phyloP scores from a whole-genome alignment of 2,888 invertebrate genomes.

The Protophormia terraenovae region DNA sequence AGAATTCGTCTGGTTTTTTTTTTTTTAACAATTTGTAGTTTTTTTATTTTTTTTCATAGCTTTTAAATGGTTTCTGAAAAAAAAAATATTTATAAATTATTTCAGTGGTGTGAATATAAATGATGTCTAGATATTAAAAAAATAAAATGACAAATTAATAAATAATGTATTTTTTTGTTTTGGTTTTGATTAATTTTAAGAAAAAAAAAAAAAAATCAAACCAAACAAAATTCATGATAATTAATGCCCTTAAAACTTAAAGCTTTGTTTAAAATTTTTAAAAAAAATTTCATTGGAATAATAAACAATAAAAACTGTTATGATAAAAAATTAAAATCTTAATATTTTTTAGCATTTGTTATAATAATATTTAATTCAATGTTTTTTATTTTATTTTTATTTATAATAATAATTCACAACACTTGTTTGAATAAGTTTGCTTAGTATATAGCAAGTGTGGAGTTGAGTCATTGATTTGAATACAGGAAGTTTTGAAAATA shows the following conservation, averaged over 20 bases:
- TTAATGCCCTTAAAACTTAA: neutral
- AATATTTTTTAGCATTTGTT: neutral
- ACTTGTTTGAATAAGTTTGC: constrained; percentile 12
- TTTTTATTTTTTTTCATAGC: neutral
- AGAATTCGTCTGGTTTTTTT: constrained; percentile 28
- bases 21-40: neutral
- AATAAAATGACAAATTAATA: constrained; percentile 34
- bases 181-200: neutral
- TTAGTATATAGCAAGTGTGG: neutral
- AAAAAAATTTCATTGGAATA: neutral
- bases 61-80: neutral
- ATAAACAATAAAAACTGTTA: neutral
- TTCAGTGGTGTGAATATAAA: constrained; percentile 37
- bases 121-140: neutral
- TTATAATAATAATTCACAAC: constrained; percentile 33
- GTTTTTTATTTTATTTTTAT: neutral
- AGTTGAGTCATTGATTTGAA: constrained; percentile 48
- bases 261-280: neutral
- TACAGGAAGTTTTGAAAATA: constrained; percentile 54
- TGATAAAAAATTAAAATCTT: constrained; percentile 3
- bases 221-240: neutral
- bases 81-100: neutral
- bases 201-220: neutral
- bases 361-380: constrained; percentile 23
- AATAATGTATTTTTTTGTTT: constrained; percentile 6